Percentiles rank a stretch among this genome's conserved stretches.
Conservation (phyloP, 1,140 invertebrate genomes). For the Chionoecetes opilio region DNA sequence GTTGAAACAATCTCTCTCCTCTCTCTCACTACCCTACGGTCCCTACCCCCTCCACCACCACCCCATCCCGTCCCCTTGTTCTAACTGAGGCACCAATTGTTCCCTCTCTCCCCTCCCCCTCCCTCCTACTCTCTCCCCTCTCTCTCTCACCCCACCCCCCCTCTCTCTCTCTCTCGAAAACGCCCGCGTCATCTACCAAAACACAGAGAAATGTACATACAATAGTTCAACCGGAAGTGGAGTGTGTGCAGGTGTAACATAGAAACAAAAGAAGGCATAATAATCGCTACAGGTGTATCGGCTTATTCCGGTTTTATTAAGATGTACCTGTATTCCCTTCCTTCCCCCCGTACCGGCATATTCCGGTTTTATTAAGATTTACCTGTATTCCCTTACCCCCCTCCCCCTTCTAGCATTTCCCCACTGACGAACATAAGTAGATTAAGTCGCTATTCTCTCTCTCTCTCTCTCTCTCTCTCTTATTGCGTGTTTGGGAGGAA, state of each 20-base stretch:
- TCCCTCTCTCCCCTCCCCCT: neutral
- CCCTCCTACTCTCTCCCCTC: neutral
- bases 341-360: too few relatives aligned
- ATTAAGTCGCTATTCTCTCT: neutral
- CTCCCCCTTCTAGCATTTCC: too few relatives aligned
- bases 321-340: neutral
- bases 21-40: neutral
- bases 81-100: too few relatives aligned
- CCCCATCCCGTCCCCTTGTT: too few relatives aligned
- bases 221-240: neutral
- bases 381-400: neutral
- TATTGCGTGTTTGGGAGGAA: neutral
- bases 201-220: neutral
- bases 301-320: neutral
- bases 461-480: neutral
- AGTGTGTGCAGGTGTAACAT: neutral
- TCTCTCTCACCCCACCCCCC: constrained; percentile 12
- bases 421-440: too few relatives aligned
- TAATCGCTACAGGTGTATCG: neutral
- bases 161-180: neutral
- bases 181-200: neutral
- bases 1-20: constrained; percentile 33
- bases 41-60: neutral
- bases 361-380: neutral
- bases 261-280: too few relatives aligned